Base-by-base conservation (phyloP, 2,113 vertebrate species). In the Turnix velox region DNA sequence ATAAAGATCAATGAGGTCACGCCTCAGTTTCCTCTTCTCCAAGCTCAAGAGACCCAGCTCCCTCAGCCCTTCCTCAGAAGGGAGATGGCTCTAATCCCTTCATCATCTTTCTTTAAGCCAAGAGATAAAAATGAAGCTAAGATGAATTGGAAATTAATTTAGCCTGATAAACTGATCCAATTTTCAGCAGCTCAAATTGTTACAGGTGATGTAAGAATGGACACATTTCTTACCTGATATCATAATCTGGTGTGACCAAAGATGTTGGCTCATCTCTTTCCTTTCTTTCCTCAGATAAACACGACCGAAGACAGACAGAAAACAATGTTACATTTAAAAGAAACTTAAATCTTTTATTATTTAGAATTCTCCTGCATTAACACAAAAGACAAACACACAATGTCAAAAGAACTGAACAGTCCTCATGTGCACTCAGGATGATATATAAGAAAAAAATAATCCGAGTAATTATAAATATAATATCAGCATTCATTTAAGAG, bases 51-150 rank as follows among this genome's bases (percentile, higher is more conserved):
- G n/a, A n/a, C n/a, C n/a, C n/a, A n/a, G n/a, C n/a, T n/a, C n/a
- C n/a, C n/a, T n/a, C n/a, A n/a, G n/a, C n/a, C n/a, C n/a, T n/a
- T n/a, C n/a, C n/a, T n/a, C n/a, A n/a, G n/a, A n/a, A n/a, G n/a
- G n/a, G n/a, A n/a, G n/a, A n/a, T n/a, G n/a, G n/a, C n/a, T n/a
- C n/a, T n/a, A n/a, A n/a, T n/a, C n/a, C n/a, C n/a, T n/a, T n/a
- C n/a, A n/a, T n/a, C n/a, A n/a, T n/a, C n/a, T n/a, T 37, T 43
- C 18, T 62, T 83, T 82, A 33, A 84, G 69, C 39, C 4, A 3
- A 52, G 40, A 15, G 3, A 18, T 0, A 1, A 43, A 69, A 78
- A 39, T 9, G 14, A 45, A 54, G 1, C 24, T 49, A 6, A 6
- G 5, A 62, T 12, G 7, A 57, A 72, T 45, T 51, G 25, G 24